Percentiles rank a stretch among this genome's conserved stretches.
Conservation (phyloP, 2,888 invertebrate species). For the Lordiphosa andalusiaca region DNA sequence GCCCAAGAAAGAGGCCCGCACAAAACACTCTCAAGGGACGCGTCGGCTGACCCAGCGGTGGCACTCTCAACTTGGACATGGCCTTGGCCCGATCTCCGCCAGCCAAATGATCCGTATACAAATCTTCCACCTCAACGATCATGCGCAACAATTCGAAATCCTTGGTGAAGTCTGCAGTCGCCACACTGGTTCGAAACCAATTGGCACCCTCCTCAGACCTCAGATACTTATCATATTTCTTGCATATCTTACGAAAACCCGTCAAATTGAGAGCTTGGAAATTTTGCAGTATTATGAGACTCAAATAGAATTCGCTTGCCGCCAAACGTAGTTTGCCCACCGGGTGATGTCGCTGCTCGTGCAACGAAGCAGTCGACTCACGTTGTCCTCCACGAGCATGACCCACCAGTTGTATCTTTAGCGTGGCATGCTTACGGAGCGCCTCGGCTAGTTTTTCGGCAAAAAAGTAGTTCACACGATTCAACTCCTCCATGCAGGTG, state of each 20-base stretch:
- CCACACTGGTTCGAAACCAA: constrained; percentile 94
- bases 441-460: constrained; percentile 98
- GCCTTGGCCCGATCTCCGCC: constrained; percentile 95
- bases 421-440: constrained; percentile 91
- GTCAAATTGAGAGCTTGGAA: constrained; percentile 98
- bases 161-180: constrained; percentile 76
- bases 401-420: constrained; percentile 81
- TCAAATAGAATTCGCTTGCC: constrained; percentile 92
- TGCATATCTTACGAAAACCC: constrained; percentile 98
- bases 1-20: constrained; percentile 95
- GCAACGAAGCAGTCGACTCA: background rate
- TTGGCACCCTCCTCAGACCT: constrained; percentile 89
- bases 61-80: constrained; percentile 97
- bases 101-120: constrained; percentile 90
- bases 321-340: constrained; percentile 15
- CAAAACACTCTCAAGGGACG: constrained; percentile 95
- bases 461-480: constrained; percentile 97
- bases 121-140: constrained; percentile 89
- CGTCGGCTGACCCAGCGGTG: constrained; percentile 92
- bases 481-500: constrained; percentile 93
- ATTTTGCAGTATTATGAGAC: constrained; percentile 96
- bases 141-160: constrained; percentile 82
- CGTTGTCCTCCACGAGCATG: background rate
- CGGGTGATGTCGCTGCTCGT: background rate
- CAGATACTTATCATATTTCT: constrained; percentile 96